phyloP scores from a whole-genome alignment of 2,113 vertebrate species.

The Lophius piscatorius region DNA sequence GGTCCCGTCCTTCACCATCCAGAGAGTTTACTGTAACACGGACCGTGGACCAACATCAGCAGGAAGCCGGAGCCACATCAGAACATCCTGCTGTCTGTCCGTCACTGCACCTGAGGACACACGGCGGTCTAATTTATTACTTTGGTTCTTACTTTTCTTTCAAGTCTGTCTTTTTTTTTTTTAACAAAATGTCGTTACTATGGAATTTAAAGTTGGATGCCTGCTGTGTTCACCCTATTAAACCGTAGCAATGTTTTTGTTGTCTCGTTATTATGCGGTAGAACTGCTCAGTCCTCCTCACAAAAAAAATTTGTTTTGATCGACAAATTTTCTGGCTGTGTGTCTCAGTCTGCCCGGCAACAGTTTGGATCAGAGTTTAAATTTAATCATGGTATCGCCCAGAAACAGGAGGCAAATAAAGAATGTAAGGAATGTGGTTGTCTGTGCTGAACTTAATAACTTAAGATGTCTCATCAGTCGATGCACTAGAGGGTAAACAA shows the following conservation, averaged over 20 bases:
- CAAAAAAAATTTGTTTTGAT: too few relatives aligned
- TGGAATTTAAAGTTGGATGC: slow-evolving; percentile 2
- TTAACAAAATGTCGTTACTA: slow-evolving; percentile 15
- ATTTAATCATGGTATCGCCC: background rate
- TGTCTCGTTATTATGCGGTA: background rate
- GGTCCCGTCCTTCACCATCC: slow-evolving; percentile 8
- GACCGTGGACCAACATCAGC: slow-evolving; percentile 19
- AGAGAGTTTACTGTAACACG: slow-evolving; percentile 33
- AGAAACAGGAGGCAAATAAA: slow-evolving; percentile 7
- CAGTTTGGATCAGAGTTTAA: too few relatives aligned
- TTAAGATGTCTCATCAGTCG: too few relatives aligned
- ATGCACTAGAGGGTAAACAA: too few relatives aligned
- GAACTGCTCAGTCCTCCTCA: background rate
- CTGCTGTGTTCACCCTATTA: slow-evolving; percentile 17
- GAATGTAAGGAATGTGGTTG: too few relatives aligned
- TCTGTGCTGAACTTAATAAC: too few relatives aligned
- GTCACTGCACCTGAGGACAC: slow-evolving; percentile 22
- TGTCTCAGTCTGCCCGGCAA: too few relatives aligned
- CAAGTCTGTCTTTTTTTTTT: slow-evolving; percentile 8
- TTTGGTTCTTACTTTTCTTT: slow-evolving; percentile 3
- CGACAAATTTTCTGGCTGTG: too few relatives aligned
- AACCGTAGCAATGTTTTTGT: slow-evolving; percentile 14
- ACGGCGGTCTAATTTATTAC: slow-evolving; percentile 1
- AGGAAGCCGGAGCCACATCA: slow-evolving; percentile 5
- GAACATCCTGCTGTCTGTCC: slow-evolving; percentile 9